Evolutionary conservation across 1,140 invertebrate species (phyloP).

Genomic region (Cyphomyrmex costatus): DNA sequence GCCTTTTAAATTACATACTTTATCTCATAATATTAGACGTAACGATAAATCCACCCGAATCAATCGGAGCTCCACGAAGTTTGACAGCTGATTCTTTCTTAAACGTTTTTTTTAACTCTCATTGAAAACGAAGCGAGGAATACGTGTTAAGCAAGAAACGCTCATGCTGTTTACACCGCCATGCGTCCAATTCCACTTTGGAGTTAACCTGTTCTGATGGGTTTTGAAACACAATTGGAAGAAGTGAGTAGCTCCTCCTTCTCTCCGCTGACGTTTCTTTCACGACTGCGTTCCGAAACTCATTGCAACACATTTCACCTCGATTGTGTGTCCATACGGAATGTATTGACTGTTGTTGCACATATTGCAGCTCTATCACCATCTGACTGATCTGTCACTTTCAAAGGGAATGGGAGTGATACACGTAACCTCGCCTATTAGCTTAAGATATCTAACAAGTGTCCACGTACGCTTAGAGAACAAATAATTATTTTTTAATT

Average conservation of each 20-base stretch:
- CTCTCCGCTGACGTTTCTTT: neutral
- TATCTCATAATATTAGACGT: neutral
- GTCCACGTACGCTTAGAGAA: conserved; percentile 5
- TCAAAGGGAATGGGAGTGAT: neutral
- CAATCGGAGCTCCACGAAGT: neutral
- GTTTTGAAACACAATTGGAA: neutral
- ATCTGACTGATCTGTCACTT: conserved; percentile 33
- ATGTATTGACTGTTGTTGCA: neutral
- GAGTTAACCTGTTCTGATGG: neutral
- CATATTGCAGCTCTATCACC: conserved; percentile 14
- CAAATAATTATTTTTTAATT: conserved; percentile 14
- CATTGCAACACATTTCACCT: neutral
- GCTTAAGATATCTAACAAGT: neutral
- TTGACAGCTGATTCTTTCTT: conserved; percentile 28
- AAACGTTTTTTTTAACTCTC: neutral
- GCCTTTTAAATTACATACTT: conserved; percentile 22
- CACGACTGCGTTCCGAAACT: neutral
- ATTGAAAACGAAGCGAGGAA: neutral
- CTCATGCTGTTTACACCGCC: neutral
- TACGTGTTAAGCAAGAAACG: neutral
- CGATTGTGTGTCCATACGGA: neutral
- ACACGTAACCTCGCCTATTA: conserved; percentile 32
- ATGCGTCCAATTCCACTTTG: neutral
- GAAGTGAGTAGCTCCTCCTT: neutral
- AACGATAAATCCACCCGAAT: neutral